phyloP scores from a whole-genome alignment of 2,113 vertebrate genomes.

The Circaetus cinerascens region DNA sequence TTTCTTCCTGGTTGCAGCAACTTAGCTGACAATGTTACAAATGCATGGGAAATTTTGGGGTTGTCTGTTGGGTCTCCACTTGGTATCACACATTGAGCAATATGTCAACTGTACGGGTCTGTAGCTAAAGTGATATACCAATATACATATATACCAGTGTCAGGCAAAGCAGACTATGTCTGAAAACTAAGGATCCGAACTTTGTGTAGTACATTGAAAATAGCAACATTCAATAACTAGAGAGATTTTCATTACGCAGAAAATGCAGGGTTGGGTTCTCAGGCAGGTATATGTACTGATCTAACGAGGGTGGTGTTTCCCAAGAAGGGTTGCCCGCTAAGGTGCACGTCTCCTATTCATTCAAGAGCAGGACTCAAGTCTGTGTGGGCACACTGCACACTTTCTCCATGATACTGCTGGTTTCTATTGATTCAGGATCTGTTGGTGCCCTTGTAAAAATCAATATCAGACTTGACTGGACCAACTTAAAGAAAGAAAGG shows the following conservation, averaged over 20 bases:
- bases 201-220: not conserved
- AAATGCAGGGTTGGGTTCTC: not conserved
- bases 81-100: not conserved
- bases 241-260: not conserved
- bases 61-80: not conserved
- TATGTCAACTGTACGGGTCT: rapidly evolving
- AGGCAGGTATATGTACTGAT: rapidly evolving
- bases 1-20: not conserved
- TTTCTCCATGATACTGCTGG: not conserved
- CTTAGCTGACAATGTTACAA: not conserved
- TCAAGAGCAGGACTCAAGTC: not conserved
- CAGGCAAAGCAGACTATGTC: not conserved
- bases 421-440: not conserved
- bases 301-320: not conserved
- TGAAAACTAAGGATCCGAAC: not conserved
- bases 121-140: not conserved
- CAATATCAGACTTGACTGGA: not conserved
- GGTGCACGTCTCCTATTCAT: not conserved
- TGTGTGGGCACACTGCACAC: not conserved
- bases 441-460: not conserved
- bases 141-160: not conserved
- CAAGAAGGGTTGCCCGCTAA: not conserved
- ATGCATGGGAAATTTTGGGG: not conserved
- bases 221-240: not conserved
- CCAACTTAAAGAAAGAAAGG: not conserved